phyloP scores from a whole-genome alignment of 1,140 invertebrate species.

The Scaptodrosophila lebanonensis region DNA sequence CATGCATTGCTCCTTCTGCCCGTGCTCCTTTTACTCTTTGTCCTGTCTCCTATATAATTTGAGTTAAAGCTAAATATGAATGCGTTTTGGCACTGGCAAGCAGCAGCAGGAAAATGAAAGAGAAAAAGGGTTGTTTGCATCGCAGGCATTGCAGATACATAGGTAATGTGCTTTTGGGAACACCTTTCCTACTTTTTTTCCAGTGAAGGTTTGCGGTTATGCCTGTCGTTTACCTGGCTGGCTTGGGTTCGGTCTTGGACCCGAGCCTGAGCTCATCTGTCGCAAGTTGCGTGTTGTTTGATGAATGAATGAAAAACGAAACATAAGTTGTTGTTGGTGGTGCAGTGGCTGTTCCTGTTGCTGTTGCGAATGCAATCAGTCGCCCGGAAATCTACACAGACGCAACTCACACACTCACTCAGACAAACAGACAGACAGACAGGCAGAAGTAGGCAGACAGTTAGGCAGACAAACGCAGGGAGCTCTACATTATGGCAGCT shows the following conservation, averaged over 20 bases:
- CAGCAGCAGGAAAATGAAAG: conserved; percentile 20
- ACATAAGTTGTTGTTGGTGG: conserved; percentile 46
- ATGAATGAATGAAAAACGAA: conserved; percentile 73
- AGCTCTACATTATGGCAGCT: too few relatives aligned
- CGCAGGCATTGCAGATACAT: too few relatives aligned
- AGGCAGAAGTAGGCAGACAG: conserved; percentile 33
- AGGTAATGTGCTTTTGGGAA: conserved; percentile 4
- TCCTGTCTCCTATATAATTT: conserved; percentile 3
- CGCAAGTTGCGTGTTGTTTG: conserved; percentile 57
- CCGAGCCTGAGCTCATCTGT: conserved; percentile 28
- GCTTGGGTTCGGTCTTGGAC: too few relatives aligned
- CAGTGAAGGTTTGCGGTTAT: background rate
- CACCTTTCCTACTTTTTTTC: conserved; percentile 26
- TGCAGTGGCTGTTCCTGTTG: conserved; percentile 15
- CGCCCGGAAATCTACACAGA: conserved; percentile 68
- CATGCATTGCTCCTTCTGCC: too few relatives aligned
- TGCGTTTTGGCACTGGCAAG: conserved; percentile 39
- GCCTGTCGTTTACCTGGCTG: too few relatives aligned
- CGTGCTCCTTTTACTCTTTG: too few relatives aligned
- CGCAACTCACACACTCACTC: too few relatives aligned
- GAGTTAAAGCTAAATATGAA: conserved; percentile 37
- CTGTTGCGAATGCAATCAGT: conserved; percentile 57
- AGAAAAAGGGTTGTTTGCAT: conserved; percentile 30
- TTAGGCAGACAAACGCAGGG: too few relatives aligned
- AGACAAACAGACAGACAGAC: conserved; percentile 39